Conservation (phyloP, 2,113 vertebrate genomes). For the Marcusenius ussheri region DNA sequence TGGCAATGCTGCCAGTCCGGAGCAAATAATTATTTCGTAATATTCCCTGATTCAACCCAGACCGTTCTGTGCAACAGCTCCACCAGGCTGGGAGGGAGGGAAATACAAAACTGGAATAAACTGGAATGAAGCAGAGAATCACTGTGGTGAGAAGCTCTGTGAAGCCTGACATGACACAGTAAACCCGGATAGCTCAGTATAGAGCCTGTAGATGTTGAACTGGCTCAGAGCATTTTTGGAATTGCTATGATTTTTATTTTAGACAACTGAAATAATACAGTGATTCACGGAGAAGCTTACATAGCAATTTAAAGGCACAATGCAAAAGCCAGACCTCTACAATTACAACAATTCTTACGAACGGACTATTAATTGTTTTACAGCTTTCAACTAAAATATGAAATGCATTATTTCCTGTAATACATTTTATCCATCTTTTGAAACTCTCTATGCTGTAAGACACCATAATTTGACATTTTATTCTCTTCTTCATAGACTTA, state of each 20-base stretch:
- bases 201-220: not conserved
- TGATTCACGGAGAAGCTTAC: not conserved
- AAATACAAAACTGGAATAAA: not conserved
- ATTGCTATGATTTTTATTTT: not conserved
- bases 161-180: not conserved
- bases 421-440: not conserved
- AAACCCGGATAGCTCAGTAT: not conserved
- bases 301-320: not conserved
- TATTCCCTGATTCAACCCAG: not conserved
- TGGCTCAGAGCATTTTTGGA: not conserved
- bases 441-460: not conserved
- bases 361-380: no score
- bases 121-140: not conserved
- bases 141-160: not conserved
- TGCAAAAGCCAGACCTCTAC: not conserved
- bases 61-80: not conserved
- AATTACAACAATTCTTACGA: not conserved
- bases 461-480: not conserved
- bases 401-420: not conserved
- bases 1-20: not conserved
- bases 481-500: not conserved
- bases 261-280: not conserved
- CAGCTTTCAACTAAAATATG: not conserved
- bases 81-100: not conserved
- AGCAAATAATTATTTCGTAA: not conserved